These are phyloP conservation scores for Palythoa grandis DNA, from an alignment of 92 coral and sea anemone genomes.

Conservation along the genomic window DNA sequence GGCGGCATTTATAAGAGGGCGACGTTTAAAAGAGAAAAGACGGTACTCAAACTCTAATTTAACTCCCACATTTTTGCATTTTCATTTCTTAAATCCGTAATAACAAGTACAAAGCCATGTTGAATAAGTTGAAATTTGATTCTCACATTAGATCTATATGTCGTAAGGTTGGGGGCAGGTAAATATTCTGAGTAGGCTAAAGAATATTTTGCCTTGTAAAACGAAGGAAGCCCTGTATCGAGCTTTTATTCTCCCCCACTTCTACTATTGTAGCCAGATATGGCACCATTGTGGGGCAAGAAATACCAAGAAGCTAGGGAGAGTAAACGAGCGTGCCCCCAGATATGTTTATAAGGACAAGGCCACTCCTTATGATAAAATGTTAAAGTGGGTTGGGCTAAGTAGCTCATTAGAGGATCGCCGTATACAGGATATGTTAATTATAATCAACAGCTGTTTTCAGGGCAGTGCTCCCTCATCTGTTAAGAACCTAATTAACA, in stretches of 20 bases:
- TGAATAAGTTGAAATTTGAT: background rate
- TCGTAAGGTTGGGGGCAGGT: constrained; percentile 26
- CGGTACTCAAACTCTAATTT: too few relatives aligned
- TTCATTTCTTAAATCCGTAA: too few relatives aligned
- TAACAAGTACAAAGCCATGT: too few relatives aligned
- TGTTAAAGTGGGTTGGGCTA: constrained; percentile 24
- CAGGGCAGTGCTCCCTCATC: too few relatives aligned
- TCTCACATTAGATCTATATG: background rate
- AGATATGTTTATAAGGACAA: constrained; percentile 43
- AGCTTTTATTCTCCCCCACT: constrained; percentile 58
- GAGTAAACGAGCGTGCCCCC: background rate
- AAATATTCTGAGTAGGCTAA: constrained; percentile 55
- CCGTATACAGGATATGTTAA: constrained; percentile 37
- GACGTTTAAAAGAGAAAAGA: too few relatives aligned
- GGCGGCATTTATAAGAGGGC: too few relatives aligned
- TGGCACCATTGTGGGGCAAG: background rate
- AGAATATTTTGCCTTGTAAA: constrained; percentile 55
- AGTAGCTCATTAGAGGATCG: constrained; percentile 21
- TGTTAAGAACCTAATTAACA: too few relatives aligned
- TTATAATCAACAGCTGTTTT: background rate
- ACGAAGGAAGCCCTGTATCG: constrained; percentile 49
- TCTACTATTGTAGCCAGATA: constrained; percentile 11
- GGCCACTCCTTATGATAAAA: constrained; percentile 1
- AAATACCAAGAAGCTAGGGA: background rate
- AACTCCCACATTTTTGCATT: too few relatives aligned